Evolutionary conservation across 1,140 invertebrate genomes (phyloP).

Genomic region (Helicoverpa armigera): DNA sequence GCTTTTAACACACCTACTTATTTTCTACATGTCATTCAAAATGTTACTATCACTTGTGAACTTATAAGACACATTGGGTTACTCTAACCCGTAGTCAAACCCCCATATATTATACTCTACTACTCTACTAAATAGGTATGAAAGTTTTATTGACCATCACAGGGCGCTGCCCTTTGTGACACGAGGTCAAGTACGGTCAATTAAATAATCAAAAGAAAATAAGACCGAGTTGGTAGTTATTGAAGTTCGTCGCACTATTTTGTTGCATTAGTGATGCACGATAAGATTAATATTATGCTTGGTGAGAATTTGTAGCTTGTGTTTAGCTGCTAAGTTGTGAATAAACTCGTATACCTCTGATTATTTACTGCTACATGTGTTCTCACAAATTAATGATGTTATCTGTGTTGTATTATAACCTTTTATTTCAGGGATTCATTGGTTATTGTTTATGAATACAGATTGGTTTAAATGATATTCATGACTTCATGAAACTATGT

Average conservation of each 20-base stretch:
- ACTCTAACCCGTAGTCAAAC: not conserved
- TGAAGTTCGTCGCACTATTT: slow-evolving; percentile 2
- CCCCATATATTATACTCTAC: not conserved
- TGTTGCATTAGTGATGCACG: not conserved
- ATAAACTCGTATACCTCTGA: not conserved
- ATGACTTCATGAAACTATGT: not conserved
- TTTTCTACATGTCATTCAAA: not conserved
- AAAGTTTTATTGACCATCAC: slow-evolving; percentile 56
- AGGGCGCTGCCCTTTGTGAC: slow-evolving; percentile 67
- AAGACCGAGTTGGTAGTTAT: not conserved
- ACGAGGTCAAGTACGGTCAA: slow-evolving; percentile 72
- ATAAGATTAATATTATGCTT: too few species aligned
- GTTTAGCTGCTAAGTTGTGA: not conserved
- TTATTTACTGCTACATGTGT: not conserved
- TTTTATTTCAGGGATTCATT: slow-evolving; percentile 3
- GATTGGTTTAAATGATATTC: slow-evolving; percentile 13
- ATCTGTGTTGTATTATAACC: not conserved
- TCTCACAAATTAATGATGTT: too few species aligned
- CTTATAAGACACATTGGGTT: not conserved
- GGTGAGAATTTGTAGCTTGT: not conserved
- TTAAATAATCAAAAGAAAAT: slow-evolving; percentile 71
- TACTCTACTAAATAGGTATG: slow-evolving; percentile 21
- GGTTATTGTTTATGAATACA: not conserved
- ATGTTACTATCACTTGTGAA: not conserved
- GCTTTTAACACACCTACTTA: slow-evolving; percentile 11